phyloP scores from a whole-genome alignment of 2,797 vertebrate genomes.

The Chiroxiphia lanceolata region DNA sequence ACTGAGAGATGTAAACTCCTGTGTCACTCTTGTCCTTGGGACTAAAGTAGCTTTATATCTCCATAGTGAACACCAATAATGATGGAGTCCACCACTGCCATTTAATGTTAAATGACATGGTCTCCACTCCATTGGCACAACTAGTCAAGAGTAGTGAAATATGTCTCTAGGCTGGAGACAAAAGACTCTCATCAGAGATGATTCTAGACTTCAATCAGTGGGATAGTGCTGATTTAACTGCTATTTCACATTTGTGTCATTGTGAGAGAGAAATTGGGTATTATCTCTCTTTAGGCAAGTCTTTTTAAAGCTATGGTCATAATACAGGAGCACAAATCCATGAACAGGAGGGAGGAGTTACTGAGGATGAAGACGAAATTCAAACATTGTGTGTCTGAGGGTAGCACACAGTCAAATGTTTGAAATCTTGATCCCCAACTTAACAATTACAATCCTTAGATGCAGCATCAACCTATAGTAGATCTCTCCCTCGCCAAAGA shows the following conservation, averaged over 20 bases:
- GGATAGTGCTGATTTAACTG: background rate
- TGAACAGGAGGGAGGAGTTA: fast-evolving
- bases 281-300: background rate
- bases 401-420: background rate
- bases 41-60: background rate
- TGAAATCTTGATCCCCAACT: background rate
- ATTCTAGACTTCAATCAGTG: background rate
- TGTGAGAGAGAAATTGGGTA: background rate
- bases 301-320: background rate
- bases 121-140: fast-evolving
- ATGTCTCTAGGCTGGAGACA: background rate
- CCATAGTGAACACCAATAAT: background rate
- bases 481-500: background rate
- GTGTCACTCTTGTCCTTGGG: background rate
- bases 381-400: background rate
- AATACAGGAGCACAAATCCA: background rate
- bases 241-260: background rate
- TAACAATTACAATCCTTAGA: background rate
- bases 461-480: background rate
- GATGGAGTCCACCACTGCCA: background rate
- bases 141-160: background rate
- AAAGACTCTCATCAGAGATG: background rate
- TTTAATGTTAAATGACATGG: background rate
- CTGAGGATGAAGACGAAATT: background rate
- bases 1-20: background rate